Evolutionary conservation across 2,797 vertebrate species (phyloP).

Genomic region (Chelon auratus): DNA sequence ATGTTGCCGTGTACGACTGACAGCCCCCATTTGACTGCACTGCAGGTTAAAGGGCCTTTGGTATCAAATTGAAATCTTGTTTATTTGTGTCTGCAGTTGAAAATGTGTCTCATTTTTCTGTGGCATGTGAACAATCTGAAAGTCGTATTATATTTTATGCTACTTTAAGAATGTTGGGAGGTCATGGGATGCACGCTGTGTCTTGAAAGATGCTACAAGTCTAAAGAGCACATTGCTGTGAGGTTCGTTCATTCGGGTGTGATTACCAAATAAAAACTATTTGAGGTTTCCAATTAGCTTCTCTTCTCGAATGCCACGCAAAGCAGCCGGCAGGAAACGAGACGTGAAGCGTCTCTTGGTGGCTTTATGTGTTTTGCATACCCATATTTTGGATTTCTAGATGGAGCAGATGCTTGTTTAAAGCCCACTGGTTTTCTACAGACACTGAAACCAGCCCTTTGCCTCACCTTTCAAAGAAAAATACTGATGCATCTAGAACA

Average conservation of each 20-base stretch:
- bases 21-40: no score
- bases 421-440: constrained; percentile 33
- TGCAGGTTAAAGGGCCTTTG: no score
- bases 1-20: no score
- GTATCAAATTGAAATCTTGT: no score
- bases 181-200: not conserved
- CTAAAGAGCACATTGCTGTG: not conserved
- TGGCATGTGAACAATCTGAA: no score
- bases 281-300: constrained; percentile 18
- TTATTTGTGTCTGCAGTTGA: no score
- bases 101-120: no score
- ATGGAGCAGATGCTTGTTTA: constrained; percentile 39
- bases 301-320: constrained; percentile 1
- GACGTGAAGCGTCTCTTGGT: constrained; percentile 29
- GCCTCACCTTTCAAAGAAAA: constrained; percentile 16
- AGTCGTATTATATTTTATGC: not conserved
- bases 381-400: constrained; percentile 15
- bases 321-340: constrained; percentile 3
- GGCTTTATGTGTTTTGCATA: not conserved
- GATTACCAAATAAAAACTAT: constrained; percentile 2
- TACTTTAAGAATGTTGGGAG: not conserved
- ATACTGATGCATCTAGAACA: constrained; percentile 31
- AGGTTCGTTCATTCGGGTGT: not conserved
- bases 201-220: not conserved
- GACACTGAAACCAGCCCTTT: constrained; percentile 23